phyloP scores from a whole-genome alignment of 2,113 vertebrate species.

The Dermatemys mawii region DNA sequence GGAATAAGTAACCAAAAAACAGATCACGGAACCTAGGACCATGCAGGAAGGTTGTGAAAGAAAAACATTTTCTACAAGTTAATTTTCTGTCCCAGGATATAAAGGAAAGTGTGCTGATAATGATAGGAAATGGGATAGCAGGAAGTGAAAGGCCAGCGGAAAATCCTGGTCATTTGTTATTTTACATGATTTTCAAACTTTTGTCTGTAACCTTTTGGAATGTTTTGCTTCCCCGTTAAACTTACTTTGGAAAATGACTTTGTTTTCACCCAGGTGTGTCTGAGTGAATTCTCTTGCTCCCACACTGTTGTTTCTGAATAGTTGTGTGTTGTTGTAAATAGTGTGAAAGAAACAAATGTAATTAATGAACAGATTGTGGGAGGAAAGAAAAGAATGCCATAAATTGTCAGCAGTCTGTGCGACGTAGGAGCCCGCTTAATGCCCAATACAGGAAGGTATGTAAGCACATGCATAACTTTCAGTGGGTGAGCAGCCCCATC shows the following conservation, averaged over 20 bases:
- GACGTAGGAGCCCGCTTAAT: not conserved
- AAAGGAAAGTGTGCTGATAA: conserved; percentile 51
- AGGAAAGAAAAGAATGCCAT: not conserved
- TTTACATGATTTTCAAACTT: conserved; percentile 43
- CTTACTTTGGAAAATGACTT: not conserved
- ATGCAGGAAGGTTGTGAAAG: not conserved
- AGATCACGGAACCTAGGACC: not conserved
- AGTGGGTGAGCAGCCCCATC: not conserved
- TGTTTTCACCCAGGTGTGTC: not conserved
- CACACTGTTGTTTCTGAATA: not conserved
- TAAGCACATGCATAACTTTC: not conserved
- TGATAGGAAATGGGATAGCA: conserved; percentile 63
- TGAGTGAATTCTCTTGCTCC: not conserved
- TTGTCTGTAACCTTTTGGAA: not conserved
- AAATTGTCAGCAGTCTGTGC: not conserved
- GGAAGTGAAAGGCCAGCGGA: conserved; percentile 68
- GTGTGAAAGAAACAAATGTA: not conserved
- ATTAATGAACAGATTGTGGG: not conserved
- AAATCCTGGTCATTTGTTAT: conserved; percentile 54
- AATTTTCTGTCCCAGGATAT: conserved; percentile 39
- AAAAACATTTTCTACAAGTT: conserved; percentile 14
- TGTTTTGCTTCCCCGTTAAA: not conserved
- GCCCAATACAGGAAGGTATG: fast-evolving
- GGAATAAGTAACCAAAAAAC: not conserved
- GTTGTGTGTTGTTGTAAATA: not conserved